phyloP scores from a whole-genome alignment of 2,797 vertebrate genomes.

The Chrosomus eos region DNA sequence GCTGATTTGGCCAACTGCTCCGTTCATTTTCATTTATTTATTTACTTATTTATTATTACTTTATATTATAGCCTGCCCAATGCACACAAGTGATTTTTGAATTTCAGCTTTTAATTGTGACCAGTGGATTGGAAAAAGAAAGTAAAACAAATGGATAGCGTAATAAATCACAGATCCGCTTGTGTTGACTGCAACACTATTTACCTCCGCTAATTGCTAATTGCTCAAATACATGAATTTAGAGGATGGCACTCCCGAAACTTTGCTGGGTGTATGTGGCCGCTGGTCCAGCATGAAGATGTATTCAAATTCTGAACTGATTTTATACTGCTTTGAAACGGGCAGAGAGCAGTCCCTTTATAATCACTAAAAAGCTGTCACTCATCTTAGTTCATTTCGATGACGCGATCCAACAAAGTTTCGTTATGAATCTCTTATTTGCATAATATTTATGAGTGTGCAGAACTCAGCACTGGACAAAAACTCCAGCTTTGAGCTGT shows the following conservation, averaged over 20 bases:
- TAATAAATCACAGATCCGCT: neutral
- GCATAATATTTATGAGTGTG: neutral
- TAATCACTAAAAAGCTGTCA: neutral
- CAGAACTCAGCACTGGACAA: neutral
- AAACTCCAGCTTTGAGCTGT: neutral
- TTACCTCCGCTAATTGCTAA: too few species aligned
- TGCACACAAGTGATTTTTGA: too few species aligned
- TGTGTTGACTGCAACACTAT: neutral
- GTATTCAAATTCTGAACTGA: neutral
- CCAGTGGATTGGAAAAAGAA: too few species aligned
- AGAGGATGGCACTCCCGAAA: neutral
- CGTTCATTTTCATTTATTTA: neutral
- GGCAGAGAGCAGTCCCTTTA: neutral
- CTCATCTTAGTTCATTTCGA: too few species aligned
- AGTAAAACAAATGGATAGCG: too few species aligned
- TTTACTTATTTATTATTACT: neutral
- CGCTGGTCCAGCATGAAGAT: neutral
- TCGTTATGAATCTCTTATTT: too few species aligned
- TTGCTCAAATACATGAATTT: neutral
- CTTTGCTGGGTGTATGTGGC: neutral
- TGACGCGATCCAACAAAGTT: too few species aligned
- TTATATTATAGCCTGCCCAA: too few species aligned
- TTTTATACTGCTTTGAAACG: neutral
- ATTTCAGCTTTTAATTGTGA: too few species aligned
- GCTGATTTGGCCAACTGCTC: neutral